Evolutionary conservation across 2,888 invertebrate species (phyloP), one percentile per base, ranked within the genome.

Genomic region (Thyatira batis): DNA sequence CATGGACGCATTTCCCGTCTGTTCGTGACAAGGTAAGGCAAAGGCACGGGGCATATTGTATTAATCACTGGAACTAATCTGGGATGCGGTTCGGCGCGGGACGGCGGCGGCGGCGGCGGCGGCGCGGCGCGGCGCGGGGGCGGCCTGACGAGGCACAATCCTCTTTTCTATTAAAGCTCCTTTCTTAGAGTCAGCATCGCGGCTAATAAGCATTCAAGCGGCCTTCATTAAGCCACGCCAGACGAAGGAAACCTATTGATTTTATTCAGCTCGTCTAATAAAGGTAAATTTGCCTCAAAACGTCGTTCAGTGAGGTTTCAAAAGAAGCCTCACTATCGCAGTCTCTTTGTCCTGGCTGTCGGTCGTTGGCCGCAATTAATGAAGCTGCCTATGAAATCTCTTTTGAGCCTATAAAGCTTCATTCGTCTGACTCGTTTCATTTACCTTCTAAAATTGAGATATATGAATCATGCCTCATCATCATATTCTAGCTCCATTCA

Each of bases 151-250:
- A 62, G 63, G 71, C 77, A 62, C 67, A 75, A 81, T 80, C 78
- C 72, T 71, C 75, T 78, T 78, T 76, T 76, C 73, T 71, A 78
- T 81, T 78, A 77, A 79, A 78, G 67, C 68, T 63, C 69, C 76
- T 78, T 80, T 73, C 65, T 65, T 61, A 59, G 63, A 82, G 77
- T 82, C 82, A 82, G 83, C 78, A 69, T 56, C 69, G 67, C 63
- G 72, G 74, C 76, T 84, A 87, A 87, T 87, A 88, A 88, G 82
- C 82, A 78, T 82, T 78, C 75, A 77, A 80, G 78, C 83, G 72
- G 73, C 74, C 76, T 83, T 88, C 85, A 87, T 87, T 85, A 87
- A 84, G 81, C 76, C 78, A 63, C 75, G 74, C 65, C 68, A 67
- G 76, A 60, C 65, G 68, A 67, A 71, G 68, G 67, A 67, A 68